These are phyloP conservation scores for Acronicta aceris DNA, from an alignment of 2,888 invertebrate genomes.

Conservation along the genomic window DNA sequence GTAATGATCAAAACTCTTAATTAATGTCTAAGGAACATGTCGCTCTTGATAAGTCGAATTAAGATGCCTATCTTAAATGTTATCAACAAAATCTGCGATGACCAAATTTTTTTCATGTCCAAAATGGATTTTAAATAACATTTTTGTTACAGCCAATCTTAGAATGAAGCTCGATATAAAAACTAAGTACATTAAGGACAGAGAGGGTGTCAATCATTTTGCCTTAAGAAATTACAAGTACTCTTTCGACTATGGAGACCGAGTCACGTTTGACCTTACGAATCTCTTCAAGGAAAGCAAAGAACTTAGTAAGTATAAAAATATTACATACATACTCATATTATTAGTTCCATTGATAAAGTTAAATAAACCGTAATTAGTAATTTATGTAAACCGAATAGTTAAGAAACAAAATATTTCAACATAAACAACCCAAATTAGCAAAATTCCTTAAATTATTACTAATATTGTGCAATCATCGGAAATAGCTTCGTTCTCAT, in stretches of 20 bases:
- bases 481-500: constrained; percentile 17
- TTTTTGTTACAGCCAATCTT: constrained; percentile 74
- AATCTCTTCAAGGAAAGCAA: constrained; percentile 84
- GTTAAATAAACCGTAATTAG: no score
- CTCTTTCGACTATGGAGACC: constrained; percentile 81
- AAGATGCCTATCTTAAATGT: no score
- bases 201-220: constrained; percentile 72
- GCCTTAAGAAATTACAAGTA: constrained; percentile 80
- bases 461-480: constrained; percentile 4
- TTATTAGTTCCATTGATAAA: background rate
- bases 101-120: background rate
- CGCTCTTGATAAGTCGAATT: no score
- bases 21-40: no score
- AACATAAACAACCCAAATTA: no score
- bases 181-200: constrained; percentile 77
- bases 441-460: background rate
- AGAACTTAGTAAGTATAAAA: constrained; percentile 77
- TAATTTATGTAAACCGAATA: no score
- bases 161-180: constrained; percentile 78
- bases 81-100: no score
- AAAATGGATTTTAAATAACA: background rate
- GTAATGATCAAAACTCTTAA: no score
- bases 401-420: no score
- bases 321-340: background rate
- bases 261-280: constrained; percentile 75